Evolutionary conservation across 1,140 invertebrate genomes (phyloP), one percentile per base, ranked within the genome.

Genomic region (Tenebrio molitor): DNA sequence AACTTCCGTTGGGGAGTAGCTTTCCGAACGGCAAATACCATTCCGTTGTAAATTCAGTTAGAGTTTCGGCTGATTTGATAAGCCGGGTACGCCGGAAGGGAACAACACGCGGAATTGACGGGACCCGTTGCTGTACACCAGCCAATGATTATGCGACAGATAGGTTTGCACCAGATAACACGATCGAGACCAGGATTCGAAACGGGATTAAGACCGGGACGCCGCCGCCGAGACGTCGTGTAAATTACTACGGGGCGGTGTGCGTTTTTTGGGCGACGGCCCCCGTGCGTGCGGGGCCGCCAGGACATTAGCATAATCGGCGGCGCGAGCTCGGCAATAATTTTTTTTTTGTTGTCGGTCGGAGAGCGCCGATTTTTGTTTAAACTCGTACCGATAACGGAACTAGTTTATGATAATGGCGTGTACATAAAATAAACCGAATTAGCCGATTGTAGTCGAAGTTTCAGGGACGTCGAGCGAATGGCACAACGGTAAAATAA

Each of bases 11-110:
- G 12, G 50, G 50, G 50, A 58, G 50, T 58, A 14, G 50, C 50
- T 58, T 58, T 58, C 23, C 25, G 21, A 58, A 33, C 50, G 50
- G 50, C 50, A 58, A 58, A 58, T 58, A 29, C 50, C 50, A 29
- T 58, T 58, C 50, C 50, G 50, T 15, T 29, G 50, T 58, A 58
- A 58, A 58, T 58, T 58, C 50, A 58, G 50, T 58, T 58, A 58
- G 50, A 58, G 50, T 58, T 58, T 58, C 50, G 29, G 50, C 50
- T 58, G 50, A 58, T 58, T 58, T 58, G 50, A 58, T 58, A 58
- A 58, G 50, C 50, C 23, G 50, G 50, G 50, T 58, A 58, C 23
- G 50, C 50, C 50, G 50, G 50, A 58, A 58, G 50, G 50, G 50
- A 58, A 58, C 50, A 58, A 58, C 50, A 58, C 50, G 29, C 23